phyloP scores from a whole-genome alignment of 35 echinoderm and acorn worm species.

The Ophioderma brevispina region DNA sequence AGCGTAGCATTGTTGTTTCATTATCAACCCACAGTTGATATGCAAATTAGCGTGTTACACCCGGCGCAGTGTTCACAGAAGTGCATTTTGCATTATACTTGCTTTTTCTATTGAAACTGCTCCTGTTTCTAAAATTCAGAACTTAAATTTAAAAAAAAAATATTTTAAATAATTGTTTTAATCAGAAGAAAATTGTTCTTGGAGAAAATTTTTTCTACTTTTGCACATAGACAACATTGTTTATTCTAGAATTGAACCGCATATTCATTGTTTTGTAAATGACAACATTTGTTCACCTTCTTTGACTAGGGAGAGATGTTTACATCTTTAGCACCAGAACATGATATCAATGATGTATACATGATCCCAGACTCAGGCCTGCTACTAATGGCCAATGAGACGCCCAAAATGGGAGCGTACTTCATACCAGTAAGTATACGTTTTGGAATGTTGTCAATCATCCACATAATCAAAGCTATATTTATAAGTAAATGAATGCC shows the following conservation, averaged over 20 bases:
- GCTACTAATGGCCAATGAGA: slow-evolving; percentile 85
- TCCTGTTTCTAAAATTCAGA: no score
- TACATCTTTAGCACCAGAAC: slow-evolving; percentile 78
- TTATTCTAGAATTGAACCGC: neutral
- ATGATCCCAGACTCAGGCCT: slow-evolving; percentile 85
- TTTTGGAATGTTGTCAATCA: no score
- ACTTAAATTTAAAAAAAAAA: no score
- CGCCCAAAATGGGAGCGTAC: slow-evolving; percentile 84
- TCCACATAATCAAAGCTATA: neutral
- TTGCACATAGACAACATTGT: neutral
- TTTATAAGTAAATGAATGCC: neutral
- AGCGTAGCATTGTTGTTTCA: no score
- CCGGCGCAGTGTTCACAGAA: no score
- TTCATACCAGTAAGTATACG: slow-evolving; percentile 92
- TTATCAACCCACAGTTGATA: no score
- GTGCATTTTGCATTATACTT: no score
- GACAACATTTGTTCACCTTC: neutral
- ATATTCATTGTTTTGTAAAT: neutral
- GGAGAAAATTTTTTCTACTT: neutral
- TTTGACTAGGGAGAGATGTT: slow-evolving; percentile 71
- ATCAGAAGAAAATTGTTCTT: no score
- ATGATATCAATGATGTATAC: slow-evolving; percentile 87
- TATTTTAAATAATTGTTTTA: no score
- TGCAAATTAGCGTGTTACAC: no score
- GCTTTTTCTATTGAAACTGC: no score